phyloP scores from a whole-genome alignment of 2,797 vertebrate species.

The Gobio occitaniae region DNA sequence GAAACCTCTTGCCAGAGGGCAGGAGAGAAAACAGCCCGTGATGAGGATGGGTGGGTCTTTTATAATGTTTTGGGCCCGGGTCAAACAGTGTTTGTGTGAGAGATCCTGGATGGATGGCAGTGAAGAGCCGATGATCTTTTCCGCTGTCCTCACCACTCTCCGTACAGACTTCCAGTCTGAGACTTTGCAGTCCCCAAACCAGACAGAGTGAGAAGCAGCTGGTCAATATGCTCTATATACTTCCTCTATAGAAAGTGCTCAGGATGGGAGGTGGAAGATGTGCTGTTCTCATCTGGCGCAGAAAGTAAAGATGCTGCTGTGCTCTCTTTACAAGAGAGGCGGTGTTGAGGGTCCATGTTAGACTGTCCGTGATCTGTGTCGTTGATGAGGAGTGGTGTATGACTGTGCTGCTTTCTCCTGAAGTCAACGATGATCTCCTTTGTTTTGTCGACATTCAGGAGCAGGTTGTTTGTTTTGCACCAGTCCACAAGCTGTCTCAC shows the following conservation, averaged over 20 bases:
- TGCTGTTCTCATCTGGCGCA: too few species aligned
- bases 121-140: background rate
- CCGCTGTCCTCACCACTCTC: background rate
- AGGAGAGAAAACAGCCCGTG: background rate
- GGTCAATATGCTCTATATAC: background rate
- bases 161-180: background rate
- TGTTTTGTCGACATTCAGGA: background rate
- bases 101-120: background rate
- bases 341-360: too few species aligned
- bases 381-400: background rate
- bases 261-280: background rate
- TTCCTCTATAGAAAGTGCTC: background rate
- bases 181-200: background rate
- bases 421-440: background rate
- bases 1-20: too few species aligned
- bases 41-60: background rate
- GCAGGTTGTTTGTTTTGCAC: background rate
- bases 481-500: conserved; percentile 1
- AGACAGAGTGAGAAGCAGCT: background rate
- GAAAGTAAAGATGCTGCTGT: too few species aligned
- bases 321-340: too few species aligned
- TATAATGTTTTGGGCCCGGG: background rate
- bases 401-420: background rate
- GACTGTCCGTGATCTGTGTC: too few species aligned
- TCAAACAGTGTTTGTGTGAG: background rate